phyloP scores from a whole-genome alignment of 2,797 vertebrate species.

The Eurystomus glaucurus region DNA sequence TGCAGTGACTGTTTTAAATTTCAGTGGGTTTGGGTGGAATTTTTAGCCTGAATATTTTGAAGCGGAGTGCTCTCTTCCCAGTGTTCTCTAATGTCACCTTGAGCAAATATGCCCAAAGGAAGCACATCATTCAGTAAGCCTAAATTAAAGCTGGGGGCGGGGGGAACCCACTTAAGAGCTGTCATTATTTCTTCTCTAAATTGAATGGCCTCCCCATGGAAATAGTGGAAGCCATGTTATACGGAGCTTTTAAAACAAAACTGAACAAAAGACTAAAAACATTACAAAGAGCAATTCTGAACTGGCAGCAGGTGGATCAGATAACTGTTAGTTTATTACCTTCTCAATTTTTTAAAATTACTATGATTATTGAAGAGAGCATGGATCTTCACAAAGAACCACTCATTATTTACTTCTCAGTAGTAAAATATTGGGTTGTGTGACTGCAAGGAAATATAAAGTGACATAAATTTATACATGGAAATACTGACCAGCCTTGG shows the following conservation, averaged over 20 bases:
- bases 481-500: background rate
- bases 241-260: constrained; percentile 27
- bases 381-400: background rate
- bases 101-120: constrained; percentile 73
- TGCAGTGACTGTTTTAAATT: background rate
- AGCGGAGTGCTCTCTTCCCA: background rate
- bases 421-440: background rate
- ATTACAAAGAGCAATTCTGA: background rate
- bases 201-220: constrained; percentile 62
- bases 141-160: constrained; percentile 47
- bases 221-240: background rate
- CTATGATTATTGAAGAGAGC: background rate
- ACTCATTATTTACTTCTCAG: background rate
- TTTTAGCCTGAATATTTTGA: constrained; percentile 37
- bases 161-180: constrained; percentile 52
- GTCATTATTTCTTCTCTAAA: constrained; percentile 71
- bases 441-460: background rate
- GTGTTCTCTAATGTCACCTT: constrained; percentile 68
- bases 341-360: background rate
- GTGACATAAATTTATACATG: background rate
- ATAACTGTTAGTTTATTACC: constrained; percentile 10
- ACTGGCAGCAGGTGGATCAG: background rate
- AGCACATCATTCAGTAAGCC: constrained; percentile 43
- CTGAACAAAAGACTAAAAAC: constrained; percentile 13
- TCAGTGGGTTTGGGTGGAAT: constrained; percentile 1